Evolutionary conservation across 2,888 invertebrate species (phyloP), one percentile per base, ranked within the genome.

Genomic region (Chrysomela aeneicollis): DNA sequence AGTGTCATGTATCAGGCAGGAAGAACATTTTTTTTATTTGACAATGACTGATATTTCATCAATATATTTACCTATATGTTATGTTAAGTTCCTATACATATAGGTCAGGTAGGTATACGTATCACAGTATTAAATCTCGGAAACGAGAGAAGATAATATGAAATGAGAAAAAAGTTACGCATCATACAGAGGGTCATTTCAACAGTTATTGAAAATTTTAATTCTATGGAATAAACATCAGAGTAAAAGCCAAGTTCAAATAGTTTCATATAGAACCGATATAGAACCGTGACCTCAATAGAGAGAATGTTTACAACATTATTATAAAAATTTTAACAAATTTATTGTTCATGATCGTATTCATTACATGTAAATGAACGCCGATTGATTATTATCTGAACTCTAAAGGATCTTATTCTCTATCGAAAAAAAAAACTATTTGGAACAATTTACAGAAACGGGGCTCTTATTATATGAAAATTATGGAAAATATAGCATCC

Each of bases 301-400:
- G 12, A 57, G 46, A 26, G 17, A 19, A 37, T 54, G 1, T 54
- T 22, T 54, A 42, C 37, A 32, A 37, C 17, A 37, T 26, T 57
- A 46, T 57, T 57, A 46, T 26, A 37, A 57, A 19, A 57, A 54
- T 37, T 53, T 21, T 15, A 54, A 21, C 19, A 22, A 54, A 57
- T 46, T 57, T 57, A 57, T 57, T 57, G 26, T 26, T 46, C 37
- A 22, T 15, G 42, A 46, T 22, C 12, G 46, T 37, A 57, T 57
- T 46, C 46, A 57, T 57, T 57, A 26, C 46, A 57, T 57, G 55
- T 46, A 57, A 46, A 57, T 57, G 26, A 35, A 46, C 26, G 5
- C 15, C 19, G 2, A 57, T 46, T 17, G 5, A 21, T 32, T 8
- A 54, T 37, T 54, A 54, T 37, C 42, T 37, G 12, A 15, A 21